Evolutionary conservation across 2,113 vertebrate genomes (phyloP).

Genomic region (Varanus komodoensis): DNA sequence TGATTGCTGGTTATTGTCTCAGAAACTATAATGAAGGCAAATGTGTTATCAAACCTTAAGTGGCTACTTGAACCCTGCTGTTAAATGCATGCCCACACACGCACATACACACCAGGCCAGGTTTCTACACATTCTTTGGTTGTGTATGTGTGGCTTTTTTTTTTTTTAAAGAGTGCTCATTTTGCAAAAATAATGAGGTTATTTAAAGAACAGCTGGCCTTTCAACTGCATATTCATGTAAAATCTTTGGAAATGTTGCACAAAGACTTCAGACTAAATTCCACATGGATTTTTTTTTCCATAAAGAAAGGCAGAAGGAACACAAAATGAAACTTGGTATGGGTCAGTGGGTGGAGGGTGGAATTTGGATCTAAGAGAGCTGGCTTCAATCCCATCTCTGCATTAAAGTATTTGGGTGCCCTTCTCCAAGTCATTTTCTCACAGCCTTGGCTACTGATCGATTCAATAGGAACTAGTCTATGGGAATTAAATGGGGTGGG

Average conservation of each 20-base stretch:
- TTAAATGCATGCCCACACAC: background rate
- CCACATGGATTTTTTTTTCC: conserved; percentile 2
- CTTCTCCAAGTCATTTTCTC: background rate
- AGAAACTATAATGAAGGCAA: background rate
- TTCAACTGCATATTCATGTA: background rate
- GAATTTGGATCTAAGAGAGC: background rate
- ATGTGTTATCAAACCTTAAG: background rate
- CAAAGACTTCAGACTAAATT: background rate
- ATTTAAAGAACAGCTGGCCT: conserved; percentile 23
- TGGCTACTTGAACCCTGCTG: no score
- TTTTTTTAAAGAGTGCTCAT: background rate
- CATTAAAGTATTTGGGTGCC: no score
- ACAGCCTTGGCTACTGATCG: no score
- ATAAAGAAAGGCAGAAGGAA: background rate
- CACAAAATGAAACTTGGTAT: background rate
- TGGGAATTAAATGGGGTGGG: background rate
- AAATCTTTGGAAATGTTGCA: background rate
- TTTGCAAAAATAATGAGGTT: conserved; percentile 11
- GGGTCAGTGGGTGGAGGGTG: background rate
- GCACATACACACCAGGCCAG: background rate
- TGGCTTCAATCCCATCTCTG: background rate
- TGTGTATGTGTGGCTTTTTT: background rate
- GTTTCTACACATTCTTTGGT: background rate
- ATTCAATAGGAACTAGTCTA: background rate
- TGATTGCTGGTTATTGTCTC: background rate